A percentile compares a stretch with the other conserved stretches of the same genome.
Conservation (phyloP, 53 echinoderm and acorn worm genomes). For the Echinarachnius parma region DNA sequence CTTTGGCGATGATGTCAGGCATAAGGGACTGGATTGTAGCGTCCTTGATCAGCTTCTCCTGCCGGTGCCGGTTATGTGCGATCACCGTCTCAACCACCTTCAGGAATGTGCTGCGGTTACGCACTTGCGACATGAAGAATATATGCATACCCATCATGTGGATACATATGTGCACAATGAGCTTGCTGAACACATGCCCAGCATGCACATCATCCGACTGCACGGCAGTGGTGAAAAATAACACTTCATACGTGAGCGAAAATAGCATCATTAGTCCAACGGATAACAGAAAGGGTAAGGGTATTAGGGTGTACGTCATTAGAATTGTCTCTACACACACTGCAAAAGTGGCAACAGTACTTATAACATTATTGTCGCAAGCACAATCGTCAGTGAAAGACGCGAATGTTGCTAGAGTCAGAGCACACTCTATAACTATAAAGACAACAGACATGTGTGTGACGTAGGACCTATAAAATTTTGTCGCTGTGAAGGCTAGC, state of each 20-base stretch:
- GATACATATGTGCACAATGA: slow-evolving; percentile 90
- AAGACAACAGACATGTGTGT: slow-evolving; percentile 63
- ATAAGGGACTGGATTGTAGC: slow-evolving; percentile 91
- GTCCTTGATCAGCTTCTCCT: slow-evolving; percentile 90
- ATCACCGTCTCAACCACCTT: slow-evolving; percentile 88
- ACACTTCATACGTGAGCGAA: slow-evolving; percentile 79
- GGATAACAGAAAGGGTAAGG: slow-evolving; percentile 77
- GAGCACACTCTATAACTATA: slow-evolving; percentile 59
- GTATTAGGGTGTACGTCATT: slow-evolving; percentile 96
- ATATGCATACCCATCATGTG: slow-evolving; percentile 98
- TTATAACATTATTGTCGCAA: slow-evolving; percentile 56
- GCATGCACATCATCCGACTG: slow-evolving; percentile 43
- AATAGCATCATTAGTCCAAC: slow-evolving; percentile 67
- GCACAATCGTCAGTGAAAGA: slow-evolving; percentile 33
- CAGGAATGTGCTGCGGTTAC: slow-evolving; percentile 95
- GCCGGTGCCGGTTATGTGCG: slow-evolving; percentile 70
- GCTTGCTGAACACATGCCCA: slow-evolving; percentile 65
- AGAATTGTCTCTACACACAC: slow-evolving; percentile 88
- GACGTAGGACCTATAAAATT: slow-evolving; percentile 64
- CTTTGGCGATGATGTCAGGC: slow-evolving; percentile 77
- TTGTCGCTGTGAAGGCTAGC: slow-evolving; percentile 61
- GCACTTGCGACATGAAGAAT: slow-evolving; percentile 97
- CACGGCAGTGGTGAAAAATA: slow-evolving; percentile 65
- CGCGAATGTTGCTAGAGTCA: slow-evolving; percentile 75
- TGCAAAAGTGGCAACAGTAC: slow-evolving; percentile 87